Evolutionary conservation across 30 jellyfish, hydroid and myxozoan species (phyloP).

Genomic region (Aurelia aurita complex sp. Pacific): DNA sequence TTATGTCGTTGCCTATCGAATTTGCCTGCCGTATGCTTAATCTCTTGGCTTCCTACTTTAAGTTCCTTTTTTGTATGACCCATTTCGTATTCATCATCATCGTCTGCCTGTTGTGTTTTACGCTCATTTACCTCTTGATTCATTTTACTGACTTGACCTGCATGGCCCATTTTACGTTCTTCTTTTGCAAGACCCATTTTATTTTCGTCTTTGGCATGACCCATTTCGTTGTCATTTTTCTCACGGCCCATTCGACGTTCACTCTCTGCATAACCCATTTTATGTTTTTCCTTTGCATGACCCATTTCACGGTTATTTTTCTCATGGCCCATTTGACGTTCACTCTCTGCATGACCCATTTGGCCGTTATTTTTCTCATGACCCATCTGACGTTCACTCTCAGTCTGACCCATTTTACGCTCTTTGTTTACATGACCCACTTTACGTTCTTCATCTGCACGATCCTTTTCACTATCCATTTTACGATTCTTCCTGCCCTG

Average conservation of each 20-base stretch:
- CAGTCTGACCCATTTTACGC: too few relatives aligned
- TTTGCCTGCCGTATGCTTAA: too few relatives aligned
- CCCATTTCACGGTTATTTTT: neutral
- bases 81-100: neutral
- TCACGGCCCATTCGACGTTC: neutral
- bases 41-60: too few relatives aligned
- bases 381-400: too few relatives aligned
- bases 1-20: neutral
- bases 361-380: too few relatives aligned
- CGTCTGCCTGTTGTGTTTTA: too few relatives aligned
- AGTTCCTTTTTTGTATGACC: neutral
- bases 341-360: neutral
- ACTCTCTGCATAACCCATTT: neutral
- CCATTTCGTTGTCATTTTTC: neutral
- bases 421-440: neutral
- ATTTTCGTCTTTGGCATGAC: neutral
- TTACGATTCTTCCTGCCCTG: too few relatives aligned
- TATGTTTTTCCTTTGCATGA: neutral
- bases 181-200: neutral
- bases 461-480: neutral
- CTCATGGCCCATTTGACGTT: neutral
- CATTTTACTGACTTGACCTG: neutral
- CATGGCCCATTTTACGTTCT: neutral
- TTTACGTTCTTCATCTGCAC: neutral
- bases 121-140: neutral